phyloP scores from a whole-genome alignment of 2,113 vertebrate genomes.

The Thalassoma bifasciatum region DNA sequence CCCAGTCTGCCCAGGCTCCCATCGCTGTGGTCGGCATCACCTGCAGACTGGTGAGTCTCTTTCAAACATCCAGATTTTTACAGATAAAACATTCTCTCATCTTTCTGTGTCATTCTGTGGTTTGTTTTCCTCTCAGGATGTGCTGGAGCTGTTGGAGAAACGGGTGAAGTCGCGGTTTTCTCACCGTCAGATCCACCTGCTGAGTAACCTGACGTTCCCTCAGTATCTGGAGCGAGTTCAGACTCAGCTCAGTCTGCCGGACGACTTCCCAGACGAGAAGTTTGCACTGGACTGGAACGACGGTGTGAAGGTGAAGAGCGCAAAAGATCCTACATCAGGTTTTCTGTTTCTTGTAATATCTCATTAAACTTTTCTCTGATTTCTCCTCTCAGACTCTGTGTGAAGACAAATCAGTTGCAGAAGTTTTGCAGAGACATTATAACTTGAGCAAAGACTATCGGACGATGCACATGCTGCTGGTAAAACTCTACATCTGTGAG shows the following conservation, averaged over 20 bases:
- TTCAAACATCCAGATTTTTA: fast-evolving
- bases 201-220: conserved; percentile 85
- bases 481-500: conserved; percentile 41
- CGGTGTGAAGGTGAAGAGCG: conserved; percentile 82
- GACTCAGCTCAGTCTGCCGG: conserved; percentile 86
- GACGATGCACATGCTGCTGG: conserved; percentile 89
- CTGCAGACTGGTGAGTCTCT: conserved; percentile 89
- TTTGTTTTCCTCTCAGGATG: conserved; percentile 83
- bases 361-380: neutral
- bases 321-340: neutral
- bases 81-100: neutral
- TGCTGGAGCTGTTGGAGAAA: conserved; percentile 97
- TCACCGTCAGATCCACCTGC: conserved; percentile 94
- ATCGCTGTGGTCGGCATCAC: conserved; percentile 93
- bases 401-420: conserved; percentile 84
- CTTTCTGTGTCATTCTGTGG: neutral
- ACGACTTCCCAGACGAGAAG: conserved; percentile 82
- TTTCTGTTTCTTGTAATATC: too few relatives aligned
- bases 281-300: conserved; percentile 91
- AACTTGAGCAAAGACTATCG: conserved; percentile 88
- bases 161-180: conserved; percentile 98
- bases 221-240: conserved; percentile 86
- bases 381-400: conserved; percentile 81
- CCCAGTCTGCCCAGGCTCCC: conserved; percentile 96
- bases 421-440: conserved; percentile 87